These are phyloP conservation scores for Puntigrus tetrazona DNA, from an alignment of 2,113 vertebrate species.

Conservation along the genomic window DNA sequence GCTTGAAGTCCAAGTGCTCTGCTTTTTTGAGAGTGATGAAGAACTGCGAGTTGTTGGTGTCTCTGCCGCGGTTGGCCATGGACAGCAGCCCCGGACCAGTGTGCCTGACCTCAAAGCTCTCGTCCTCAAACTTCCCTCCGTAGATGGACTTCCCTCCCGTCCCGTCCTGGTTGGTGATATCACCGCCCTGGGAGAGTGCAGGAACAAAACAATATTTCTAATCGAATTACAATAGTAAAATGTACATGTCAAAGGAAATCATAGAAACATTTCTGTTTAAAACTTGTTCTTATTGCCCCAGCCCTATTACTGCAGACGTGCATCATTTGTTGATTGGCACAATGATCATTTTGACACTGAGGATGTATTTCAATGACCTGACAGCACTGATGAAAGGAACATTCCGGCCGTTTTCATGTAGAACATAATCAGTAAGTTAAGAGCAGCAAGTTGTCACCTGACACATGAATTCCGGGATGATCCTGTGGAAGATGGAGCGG, in stretches of 20 bases:
- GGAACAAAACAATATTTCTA: no score
- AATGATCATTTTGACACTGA: no score
- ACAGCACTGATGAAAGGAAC: neutral
- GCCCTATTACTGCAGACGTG: no score
- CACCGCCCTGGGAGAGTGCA: conserved; percentile 85
- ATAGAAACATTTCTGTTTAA: no score
- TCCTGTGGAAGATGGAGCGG: neutral
- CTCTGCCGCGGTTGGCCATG: conserved; percentile 86
- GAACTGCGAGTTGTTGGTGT: conserved; percentile 95
- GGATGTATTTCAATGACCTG: neutral
- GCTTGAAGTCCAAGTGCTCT: conserved; percentile 92
- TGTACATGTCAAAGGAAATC: no score
- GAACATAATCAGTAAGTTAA: no score
- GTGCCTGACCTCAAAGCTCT: conserved; percentile 89
- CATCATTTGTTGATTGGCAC: no score
- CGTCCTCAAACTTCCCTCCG: conserved; percentile 87
- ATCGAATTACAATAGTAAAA: no score
- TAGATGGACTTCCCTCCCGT: conserved; percentile 91
- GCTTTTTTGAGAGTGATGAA: conserved; percentile 93
- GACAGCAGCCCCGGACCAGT: conserved; percentile 89
- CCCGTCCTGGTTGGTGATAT: conserved; percentile 87
- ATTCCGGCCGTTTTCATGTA: neutral
- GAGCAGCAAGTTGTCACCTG: neutral
- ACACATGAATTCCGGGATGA: conserved; percentile 14
- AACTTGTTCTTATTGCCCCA: no score